Evolutionary conservation across 1,140 invertebrate species (phyloP), one percentile per base, ranked within the genome.

Genomic region (Tyrophagus putrescentiae): DNA sequence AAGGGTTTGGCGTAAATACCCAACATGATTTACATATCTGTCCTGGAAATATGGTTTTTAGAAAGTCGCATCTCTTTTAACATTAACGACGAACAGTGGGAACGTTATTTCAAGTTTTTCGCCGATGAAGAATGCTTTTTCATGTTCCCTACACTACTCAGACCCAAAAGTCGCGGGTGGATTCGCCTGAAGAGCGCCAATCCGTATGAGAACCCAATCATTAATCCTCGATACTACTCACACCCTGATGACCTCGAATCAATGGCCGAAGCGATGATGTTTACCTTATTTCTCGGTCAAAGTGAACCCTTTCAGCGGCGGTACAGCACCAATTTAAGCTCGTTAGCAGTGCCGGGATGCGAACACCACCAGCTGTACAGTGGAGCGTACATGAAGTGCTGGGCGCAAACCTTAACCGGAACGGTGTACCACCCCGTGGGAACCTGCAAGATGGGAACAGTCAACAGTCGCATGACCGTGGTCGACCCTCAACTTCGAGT

Each of bases 371-470:
- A 77, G 63, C 85, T 84, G 52, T 82, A 82, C 0, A 82, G 79
- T 57, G 84, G 87, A 68, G 79, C 78, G 0, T 87, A 85, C 69
- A 86, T 85, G 83, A 78, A 82, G 67, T 88, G 86, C 65, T 83
- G 84, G 0, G 77, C 78, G 0, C 74, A 77, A 23, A 75, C 79
- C 59, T 78, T 84, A 28, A 82, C 84, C 0, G 75, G 80, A 27
- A 84, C 80, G 1, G 80, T 86, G 44, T 88, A 88, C 68, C 85
- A 89, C 69, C 80, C 81, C 27, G 78, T 78, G 2, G 84, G 86
- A 0, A 88, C 86, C 0, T 84, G 83, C 67, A 88, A 85, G 71
- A 92, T 92, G 87, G 87, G 88, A 9, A 82, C 83, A 0, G 65
- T 73, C 1, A 78, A 75, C 66, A 87, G 90, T 70, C 72, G 75